phyloP scores from a whole-genome alignment of 2,888 invertebrate species.

The Caenorhabditis becei region DNA sequence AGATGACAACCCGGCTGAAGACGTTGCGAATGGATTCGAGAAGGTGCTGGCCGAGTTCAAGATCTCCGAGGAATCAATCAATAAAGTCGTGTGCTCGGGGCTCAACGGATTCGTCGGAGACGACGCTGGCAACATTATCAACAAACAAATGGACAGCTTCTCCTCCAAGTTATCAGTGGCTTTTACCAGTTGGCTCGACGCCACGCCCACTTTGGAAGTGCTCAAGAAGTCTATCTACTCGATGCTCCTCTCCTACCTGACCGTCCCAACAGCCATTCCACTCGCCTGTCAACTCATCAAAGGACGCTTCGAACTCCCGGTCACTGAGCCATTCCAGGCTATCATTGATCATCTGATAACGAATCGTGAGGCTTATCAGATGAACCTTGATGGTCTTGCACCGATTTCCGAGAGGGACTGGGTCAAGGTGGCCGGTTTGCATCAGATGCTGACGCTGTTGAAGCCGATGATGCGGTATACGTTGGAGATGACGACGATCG shows the following conservation, averaged over 20 bases:
- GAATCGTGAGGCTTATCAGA: conserved; percentile 32
- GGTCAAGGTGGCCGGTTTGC: conserved; percentile 46
- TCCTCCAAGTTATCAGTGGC: conserved; percentile 14
- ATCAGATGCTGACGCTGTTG: conserved; percentile 46
- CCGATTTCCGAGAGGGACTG: conserved; percentile 45
- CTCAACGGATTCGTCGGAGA: conserved; percentile 24
- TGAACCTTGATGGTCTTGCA: conserved; percentile 40
- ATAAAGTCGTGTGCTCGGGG: conserved; percentile 58
- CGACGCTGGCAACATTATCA: conserved; percentile 17
- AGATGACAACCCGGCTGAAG: conserved; percentile 40
- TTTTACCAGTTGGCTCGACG: conserved; percentile 40
- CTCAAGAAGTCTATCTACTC: conserved; percentile 56
- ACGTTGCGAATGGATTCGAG: conserved; percentile 30
- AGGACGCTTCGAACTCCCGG: conserved; percentile 66
- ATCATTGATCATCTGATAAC: conserved; percentile 61
- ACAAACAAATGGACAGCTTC: conserved; percentile 53
- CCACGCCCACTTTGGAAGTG: conserved; percentile 33
- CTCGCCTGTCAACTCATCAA: conserved; percentile 42
- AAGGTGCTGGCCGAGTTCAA: conserved; percentile 43
- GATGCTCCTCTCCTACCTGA: conserved; percentile 66
- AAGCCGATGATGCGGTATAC: conserved; percentile 43
- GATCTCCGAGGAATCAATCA: conserved; percentile 34
- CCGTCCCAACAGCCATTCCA: conserved; percentile 43
- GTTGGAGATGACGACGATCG: conserved; percentile 72
- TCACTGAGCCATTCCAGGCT: conserved; percentile 70